Percentiles rank a stretch among this genome's conserved stretches.
These are phyloP conservation scores for Bradypodion pumilum DNA, from an alignment of 2,797 vertebrate species.

Conservation along the genomic window DNA sequence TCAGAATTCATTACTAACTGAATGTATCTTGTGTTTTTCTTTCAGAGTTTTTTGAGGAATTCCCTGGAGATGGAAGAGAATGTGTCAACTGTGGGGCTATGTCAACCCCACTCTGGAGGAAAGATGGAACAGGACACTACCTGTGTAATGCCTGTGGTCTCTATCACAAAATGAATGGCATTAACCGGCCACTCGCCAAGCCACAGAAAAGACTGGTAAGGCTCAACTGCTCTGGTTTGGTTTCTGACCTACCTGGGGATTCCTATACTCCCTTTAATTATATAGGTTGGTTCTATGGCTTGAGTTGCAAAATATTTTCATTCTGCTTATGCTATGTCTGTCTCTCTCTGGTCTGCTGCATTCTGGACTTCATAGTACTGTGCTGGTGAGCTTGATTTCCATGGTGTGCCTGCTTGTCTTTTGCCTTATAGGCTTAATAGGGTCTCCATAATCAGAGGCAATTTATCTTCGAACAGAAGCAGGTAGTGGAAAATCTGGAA, in stretches of 20 bases:
- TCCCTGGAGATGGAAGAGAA: slow-evolving; percentile 88
- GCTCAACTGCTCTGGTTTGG: not conserved
- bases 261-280: no score
- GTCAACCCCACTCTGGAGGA: slow-evolving; percentile 95
- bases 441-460: not conserved
- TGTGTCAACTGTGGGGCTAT: slow-evolving; percentile 98
- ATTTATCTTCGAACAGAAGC: not conserved
- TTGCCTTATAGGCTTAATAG: not conserved
- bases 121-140: slow-evolving; percentile 96
- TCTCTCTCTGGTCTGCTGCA: not conserved
- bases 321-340: not conserved
- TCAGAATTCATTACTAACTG: not conserved
- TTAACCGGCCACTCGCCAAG: slow-evolving; percentile 94
- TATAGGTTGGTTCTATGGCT: not conserved
- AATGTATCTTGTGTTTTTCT: slow-evolving; percentile 2
- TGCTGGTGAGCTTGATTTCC: not conserved
- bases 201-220: slow-evolving; percentile 96
- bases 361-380: not conserved
- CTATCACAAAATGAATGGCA: slow-evolving; percentile 98
- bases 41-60: slow-evolving; percentile 88
- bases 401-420: not conserved
- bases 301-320: not conserved
- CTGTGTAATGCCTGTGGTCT: slow-evolving; percentile 98
- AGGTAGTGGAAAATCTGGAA: no score
- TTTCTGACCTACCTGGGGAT: not conserved